A percentile compares a stretch with the other conserved stretches of the same genome.
phyloP scores from a whole-genome alignment of 1,140 invertebrate species.

The Episyrphus balteatus region DNA sequence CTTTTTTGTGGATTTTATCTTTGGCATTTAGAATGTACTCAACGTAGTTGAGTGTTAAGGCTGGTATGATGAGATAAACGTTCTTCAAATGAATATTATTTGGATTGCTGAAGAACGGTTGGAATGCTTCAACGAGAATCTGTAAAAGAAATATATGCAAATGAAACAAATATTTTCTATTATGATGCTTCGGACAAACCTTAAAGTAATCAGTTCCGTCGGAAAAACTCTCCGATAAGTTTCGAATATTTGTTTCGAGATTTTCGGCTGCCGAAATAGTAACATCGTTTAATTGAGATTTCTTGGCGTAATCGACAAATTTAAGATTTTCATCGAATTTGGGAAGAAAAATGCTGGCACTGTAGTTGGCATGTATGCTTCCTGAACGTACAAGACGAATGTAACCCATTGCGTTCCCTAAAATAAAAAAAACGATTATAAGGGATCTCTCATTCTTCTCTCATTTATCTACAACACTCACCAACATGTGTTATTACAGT shows the following conservation, averaged over 20 bases:
- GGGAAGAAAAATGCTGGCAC: conserved; percentile 83
- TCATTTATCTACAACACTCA: conserved; percentile 22
- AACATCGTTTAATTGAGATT: conserved; percentile 47
- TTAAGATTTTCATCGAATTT: conserved; percentile 60
- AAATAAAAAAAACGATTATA: conserved; percentile 4
- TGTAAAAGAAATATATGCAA: conserved; percentile 27
- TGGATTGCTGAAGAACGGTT: conserved; percentile 70
- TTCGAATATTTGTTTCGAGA: conserved; percentile 66
- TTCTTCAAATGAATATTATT: conserved; percentile 87
- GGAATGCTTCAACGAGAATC: conserved; percentile 86
- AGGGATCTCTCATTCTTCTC: neutral
- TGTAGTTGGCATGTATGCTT: conserved; percentile 81
- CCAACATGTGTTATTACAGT: conserved; percentile 87
- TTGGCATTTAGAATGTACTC: conserved; percentile 88
- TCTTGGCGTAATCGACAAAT: conserved; percentile 47
- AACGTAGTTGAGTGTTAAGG: conserved; percentile 89
- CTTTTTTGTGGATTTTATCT: conserved; percentile 68
- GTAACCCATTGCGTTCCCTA: conserved; percentile 92
- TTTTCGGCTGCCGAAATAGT: conserved; percentile 56
- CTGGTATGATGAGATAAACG: conserved; percentile 89
- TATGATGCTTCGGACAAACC: conserved; percentile 26
- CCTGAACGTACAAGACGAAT: conserved; percentile 90
- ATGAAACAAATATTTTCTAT: neutral
- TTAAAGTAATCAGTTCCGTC: conserved; percentile 94
- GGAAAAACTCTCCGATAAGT: conserved; percentile 75